phyloP scores from a whole-genome alignment of 2,113 vertebrate genomes.

The Recurvirostra avosetta region DNA sequence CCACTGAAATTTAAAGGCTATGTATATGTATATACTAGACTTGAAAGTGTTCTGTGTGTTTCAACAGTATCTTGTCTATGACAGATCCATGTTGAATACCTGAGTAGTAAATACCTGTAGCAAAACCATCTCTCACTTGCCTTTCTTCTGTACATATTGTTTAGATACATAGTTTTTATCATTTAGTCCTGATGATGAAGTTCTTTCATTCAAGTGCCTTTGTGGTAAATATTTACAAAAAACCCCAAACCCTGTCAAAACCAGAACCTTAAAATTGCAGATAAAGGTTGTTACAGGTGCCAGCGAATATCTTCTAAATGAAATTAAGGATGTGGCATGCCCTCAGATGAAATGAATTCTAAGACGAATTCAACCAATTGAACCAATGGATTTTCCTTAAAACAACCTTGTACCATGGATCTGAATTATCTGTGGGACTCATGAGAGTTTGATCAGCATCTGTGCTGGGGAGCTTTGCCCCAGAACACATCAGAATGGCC shows the following conservation, averaged over 20 bases:
- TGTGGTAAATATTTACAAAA: background rate
- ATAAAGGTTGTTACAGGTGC: background rate
- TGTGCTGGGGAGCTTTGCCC: background rate
- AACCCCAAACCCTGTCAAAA: background rate
- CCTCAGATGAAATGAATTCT: background rate
- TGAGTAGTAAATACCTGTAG: background rate
- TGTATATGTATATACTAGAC: background rate
- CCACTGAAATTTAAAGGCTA: background rate
- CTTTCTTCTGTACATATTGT: background rate
- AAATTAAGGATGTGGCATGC: background rate
- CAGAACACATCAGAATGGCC: constrained; percentile 32
- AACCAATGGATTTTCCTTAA: background rate
- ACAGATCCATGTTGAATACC: background rate
- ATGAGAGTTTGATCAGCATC: constrained; percentile 2
- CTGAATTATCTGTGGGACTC: background rate
- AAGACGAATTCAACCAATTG: background rate
- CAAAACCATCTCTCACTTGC: background rate
- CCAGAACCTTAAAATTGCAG: background rate
- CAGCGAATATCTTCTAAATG: background rate
- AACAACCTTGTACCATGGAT: background rate
- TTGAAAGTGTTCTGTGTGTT: background rate
- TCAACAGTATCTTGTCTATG: background rate
- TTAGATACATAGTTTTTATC: background rate
- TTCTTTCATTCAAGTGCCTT: background rate
- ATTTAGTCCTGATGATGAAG: background rate